A percentile compares a stretch with the other conserved stretches of the same genome.
phyloP scores from a whole-genome alignment of 2,888 invertebrate species.

The Hirudinaria manillensis region DNA sequence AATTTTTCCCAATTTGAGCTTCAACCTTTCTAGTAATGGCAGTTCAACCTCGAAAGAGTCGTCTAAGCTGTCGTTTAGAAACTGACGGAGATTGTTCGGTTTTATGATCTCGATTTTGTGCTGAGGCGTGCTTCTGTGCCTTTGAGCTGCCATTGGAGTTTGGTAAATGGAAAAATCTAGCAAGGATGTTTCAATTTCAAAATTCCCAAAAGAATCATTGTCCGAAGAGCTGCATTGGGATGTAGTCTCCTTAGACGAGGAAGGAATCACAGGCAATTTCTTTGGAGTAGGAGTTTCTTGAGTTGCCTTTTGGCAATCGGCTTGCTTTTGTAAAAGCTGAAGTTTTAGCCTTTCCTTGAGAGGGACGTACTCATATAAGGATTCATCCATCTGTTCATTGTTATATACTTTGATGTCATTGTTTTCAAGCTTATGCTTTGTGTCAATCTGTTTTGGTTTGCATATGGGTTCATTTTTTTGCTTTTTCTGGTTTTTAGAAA shows the following conservation, averaged over 20 bases:
- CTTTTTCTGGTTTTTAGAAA: too few relatives aligned
- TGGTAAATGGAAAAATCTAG: conserved; percentile 4
- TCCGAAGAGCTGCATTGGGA: not conserved
- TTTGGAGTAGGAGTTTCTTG: not conserved
- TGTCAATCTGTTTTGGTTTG: too few relatives aligned
- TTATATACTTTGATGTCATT: too few relatives aligned
- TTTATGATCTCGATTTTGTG: not conserved
- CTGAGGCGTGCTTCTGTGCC: not conserved
- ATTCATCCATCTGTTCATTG: too few relatives aligned
- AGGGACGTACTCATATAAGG: not conserved
- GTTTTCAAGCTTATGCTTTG: too few relatives aligned
- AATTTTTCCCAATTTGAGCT: too few relatives aligned
- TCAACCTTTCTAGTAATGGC: not conserved
- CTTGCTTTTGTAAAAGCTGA: not conserved
- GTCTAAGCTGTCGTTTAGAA: not conserved
- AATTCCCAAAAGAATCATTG: conserved; percentile 11
- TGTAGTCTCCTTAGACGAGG: not conserved
- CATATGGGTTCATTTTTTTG: too few relatives aligned
- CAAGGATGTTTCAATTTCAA: conserved; percentile 23
- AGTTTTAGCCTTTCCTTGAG: not conserved
- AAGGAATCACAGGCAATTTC: too few relatives aligned
- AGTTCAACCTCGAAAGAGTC: not conserved
- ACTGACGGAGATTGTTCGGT: not conserved
- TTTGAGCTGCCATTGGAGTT: not conserved
- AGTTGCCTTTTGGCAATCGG: not conserved